phyloP scores from a whole-genome alignment of 2,113 vertebrate species.

The Periophthalmus modestus region DNA sequence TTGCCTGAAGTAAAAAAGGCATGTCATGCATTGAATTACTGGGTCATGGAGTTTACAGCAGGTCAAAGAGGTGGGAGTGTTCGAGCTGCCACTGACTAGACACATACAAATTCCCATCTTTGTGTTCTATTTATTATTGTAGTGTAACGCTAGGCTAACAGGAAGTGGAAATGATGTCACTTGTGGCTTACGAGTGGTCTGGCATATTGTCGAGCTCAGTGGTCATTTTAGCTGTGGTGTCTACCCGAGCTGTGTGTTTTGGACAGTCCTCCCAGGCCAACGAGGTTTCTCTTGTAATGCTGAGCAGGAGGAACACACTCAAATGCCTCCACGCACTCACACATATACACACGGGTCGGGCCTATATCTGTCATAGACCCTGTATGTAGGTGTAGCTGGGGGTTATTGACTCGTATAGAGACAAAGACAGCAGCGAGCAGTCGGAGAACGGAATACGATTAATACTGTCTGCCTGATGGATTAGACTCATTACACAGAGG shows the following conservation, averaged over 20 bases:
- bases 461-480: constrained; percentile 77
- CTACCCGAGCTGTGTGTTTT: constrained; percentile 59
- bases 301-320: constrained; percentile 53
- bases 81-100: constrained; percentile 34
- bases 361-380: constrained; percentile 49
- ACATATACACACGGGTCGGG: constrained; percentile 23
- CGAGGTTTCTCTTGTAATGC: constrained; percentile 66
- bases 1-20: neutral
- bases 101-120: constrained; percentile 58
- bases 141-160: constrained; percentile 59
- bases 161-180: constrained; percentile 73
- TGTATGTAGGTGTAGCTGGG: constrained; percentile 59
- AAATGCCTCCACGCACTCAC: constrained; percentile 11
- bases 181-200: constrained; percentile 64
- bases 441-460: constrained; percentile 76
- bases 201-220: constrained; percentile 40
- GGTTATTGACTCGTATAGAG: constrained; percentile 70
- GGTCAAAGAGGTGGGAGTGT: constrained; percentile 62
- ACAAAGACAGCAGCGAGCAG: constrained; percentile 64
- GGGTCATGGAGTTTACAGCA: constrained; percentile 68
- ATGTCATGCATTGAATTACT: constrained; percentile 23
- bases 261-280: constrained; percentile 56
- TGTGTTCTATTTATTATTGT: constrained; percentile 67
- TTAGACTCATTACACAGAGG: constrained; percentile 72
- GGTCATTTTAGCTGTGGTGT: constrained; percentile 69